These are phyloP conservation scores for Nowickia ferox DNA, from an alignment of 2,888 invertebrate genomes.

Conservation along the genomic window DNA sequence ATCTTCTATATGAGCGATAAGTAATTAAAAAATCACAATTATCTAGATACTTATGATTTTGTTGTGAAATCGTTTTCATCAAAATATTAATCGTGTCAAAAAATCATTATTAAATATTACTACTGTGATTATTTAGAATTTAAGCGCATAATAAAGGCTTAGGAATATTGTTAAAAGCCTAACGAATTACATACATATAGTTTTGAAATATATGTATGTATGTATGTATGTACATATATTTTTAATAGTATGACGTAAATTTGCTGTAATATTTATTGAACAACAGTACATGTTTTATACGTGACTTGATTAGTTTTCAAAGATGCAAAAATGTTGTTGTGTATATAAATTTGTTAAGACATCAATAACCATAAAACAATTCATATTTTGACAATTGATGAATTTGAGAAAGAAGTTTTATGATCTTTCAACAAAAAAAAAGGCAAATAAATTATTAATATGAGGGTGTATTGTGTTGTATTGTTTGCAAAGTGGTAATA, in stretches of 20 bases:
- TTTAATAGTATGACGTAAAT: not conserved
- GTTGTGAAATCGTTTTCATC: slow-evolving; percentile 18
- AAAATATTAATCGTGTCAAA: slow-evolving; percentile 42
- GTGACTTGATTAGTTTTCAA: slow-evolving; percentile 39
- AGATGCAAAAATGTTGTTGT: not conserved
- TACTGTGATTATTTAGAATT: slow-evolving; percentile 58
- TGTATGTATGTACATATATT: no score
- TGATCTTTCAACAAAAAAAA: slow-evolving; percentile 10
- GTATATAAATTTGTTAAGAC: slow-evolving; percentile 28
- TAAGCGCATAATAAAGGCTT: slow-evolving; percentile 32
- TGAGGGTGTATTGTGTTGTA: slow-evolving; percentile 54
- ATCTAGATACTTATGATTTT: not conserved
- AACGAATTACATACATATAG: not conserved
- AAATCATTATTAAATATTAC: slow-evolving; percentile 52
- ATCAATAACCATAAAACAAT: slow-evolving; percentile 61
- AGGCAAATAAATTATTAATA: slow-evolving; percentile 14
- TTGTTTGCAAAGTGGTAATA: slow-evolving; percentile 29
- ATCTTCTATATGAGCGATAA: not conserved
- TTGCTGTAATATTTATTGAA: not conserved
- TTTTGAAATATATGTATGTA: not conserved
- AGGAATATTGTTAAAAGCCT: slow-evolving; percentile 14
- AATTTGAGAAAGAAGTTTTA: slow-evolving; percentile 69
- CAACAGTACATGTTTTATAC: slow-evolving; percentile 41
- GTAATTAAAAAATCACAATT: not conserved
- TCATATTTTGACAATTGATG: slow-evolving; percentile 63